These are phyloP conservation scores for Pseudoips prasinana DNA, from an alignment of 2,888 invertebrate genomes.

Conservation along the genomic window DNA sequence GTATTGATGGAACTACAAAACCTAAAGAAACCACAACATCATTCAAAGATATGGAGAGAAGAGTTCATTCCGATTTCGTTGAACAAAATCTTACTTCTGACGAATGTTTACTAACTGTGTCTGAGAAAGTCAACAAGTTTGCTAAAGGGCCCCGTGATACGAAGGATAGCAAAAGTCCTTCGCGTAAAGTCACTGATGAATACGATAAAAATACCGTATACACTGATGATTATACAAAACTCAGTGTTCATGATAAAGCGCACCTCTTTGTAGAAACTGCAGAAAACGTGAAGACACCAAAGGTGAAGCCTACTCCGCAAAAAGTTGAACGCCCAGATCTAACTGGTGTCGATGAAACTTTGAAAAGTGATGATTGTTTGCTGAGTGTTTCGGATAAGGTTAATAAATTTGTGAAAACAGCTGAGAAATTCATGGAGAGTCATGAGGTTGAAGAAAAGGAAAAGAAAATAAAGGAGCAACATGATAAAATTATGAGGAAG, in stretches of 20 bases:
- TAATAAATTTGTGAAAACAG: constrained; percentile 83
- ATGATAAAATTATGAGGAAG: constrained; percentile 67
- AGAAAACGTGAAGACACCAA: constrained; percentile 75
- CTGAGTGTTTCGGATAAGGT: constrained; percentile 85
- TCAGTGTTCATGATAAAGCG: constrained; percentile 86
- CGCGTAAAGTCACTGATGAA: constrained; percentile 64
- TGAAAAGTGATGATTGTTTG: constrained; percentile 82
- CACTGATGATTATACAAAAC: constrained; percentile 71
- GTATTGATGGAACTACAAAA: constrained; percentile 54
- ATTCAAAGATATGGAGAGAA: constrained; percentile 58
- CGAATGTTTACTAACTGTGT: constrained; percentile 85
- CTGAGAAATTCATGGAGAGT: constrained; percentile 77
- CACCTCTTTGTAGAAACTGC: constrained; percentile 84
- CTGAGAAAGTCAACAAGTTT: constrained; percentile 86
- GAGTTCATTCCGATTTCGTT: constrained; percentile 75
- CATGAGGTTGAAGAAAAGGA: constrained; percentile 61
- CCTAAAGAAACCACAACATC: constrained; percentile 46
- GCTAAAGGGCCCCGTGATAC: constrained; percentile 69
- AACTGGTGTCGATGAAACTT: constrained; percentile 79
- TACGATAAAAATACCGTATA: constrained; percentile 80
- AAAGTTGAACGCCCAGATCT: constrained; percentile 76
- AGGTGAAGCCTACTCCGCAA: constrained; percentile 53
- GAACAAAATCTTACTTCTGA: constrained; percentile 78
- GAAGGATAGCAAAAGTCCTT: constrained; percentile 62
- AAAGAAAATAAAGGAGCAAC: constrained; percentile 65